Conservation (phyloP, 2,797 vertebrate genomes). For the Hyperoplus lanceolatus region DNA sequence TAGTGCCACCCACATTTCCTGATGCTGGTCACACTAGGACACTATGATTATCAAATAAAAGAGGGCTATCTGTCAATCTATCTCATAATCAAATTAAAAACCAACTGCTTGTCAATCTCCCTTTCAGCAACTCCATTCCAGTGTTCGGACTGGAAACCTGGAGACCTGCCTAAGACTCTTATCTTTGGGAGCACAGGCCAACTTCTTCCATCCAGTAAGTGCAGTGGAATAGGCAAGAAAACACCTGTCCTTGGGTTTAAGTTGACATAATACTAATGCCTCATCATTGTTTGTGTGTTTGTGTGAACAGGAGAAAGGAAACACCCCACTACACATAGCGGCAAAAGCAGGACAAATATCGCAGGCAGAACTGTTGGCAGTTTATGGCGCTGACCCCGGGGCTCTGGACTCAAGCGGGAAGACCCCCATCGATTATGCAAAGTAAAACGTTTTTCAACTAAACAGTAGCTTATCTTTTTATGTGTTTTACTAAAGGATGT, state of each 20-base stretch:
- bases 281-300: neutral
- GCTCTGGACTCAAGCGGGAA: slow-evolving; percentile 94
- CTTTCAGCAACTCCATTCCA: slow-evolving; percentile 96
- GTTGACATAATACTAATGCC: neutral
- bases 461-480: neutral
- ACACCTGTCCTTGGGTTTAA: neutral
- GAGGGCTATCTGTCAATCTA: neutral
- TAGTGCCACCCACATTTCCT: neutral
- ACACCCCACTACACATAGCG: slow-evolving; percentile 95
- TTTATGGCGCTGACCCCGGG: slow-evolving; percentile 97
- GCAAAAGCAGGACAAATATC: slow-evolving; percentile 96
- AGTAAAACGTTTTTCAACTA: slow-evolving; percentile 79
- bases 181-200: slow-evolving; percentile 96
- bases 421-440: slow-evolving; percentile 95
- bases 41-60: neutral
- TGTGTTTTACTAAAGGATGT: neutral
- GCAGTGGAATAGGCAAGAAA: slow-evolving; percentile 39
- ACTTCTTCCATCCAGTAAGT: slow-evolving; percentile 97
- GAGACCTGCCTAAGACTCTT: slow-evolving; percentile 96
- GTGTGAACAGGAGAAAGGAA: slow-evolving; percentile 93
- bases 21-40: neutral
- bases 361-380: slow-evolving; percentile 94
- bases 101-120: slow-evolving; percentile 16
- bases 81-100: neutral
- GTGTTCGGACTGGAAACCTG: slow-evolving; percentile 96